Base-by-base conservation (phyloP, 37 sponge, comb jelly and placozoan species). In the Tethya wilhelma region DNA sequence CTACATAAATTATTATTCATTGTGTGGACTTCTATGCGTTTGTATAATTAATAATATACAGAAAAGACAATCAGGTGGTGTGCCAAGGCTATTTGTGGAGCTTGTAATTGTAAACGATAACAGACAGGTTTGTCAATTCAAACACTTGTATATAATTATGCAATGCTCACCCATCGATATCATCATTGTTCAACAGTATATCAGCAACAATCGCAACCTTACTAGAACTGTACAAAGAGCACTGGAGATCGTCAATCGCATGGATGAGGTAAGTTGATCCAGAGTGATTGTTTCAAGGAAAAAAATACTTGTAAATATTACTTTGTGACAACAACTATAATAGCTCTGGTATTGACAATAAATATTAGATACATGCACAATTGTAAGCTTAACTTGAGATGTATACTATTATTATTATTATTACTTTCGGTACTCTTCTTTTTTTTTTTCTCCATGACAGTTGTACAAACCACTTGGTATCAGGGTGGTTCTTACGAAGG, bases 21-120 rank as follows among this genome's bases (percentile, higher is more conserved):
- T n/a, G n/a, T n/a, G n/a, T n/a, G n/a, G n/a, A n/a, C n/a, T n/a
- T n/a, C n/a, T n/a, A n/a, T n/a, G n/a, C n/a, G n/a, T n/a, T n/a
- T n/a, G n/a, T n/a, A n/a, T n/a, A n/a, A n/a, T n/a, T n/a, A n/a
- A n/a, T n/a, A n/a, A n/a, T n/a, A n/a, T n/a, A n/a, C n/a, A n/a
- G n/a, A n/a, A n/a, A n/a, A n/a, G n/a, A n/a, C n/a, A n/a, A n/a
- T n/a, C n/a, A n/a, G n/a, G n/a, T n/a, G n/a, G n/a, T n/a, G n/a
- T n/a, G n/a, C n/a, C n/a, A n/a, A n/a, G n/a, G n/a, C n/a, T n/a
- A 29, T 63, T 82, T 71, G 90, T 90, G 19, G 90, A 90, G 53
- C 74, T 44, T 67, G 57, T 84, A 3, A 56, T 84, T 26, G 79
- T 90, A 33, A 90, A 90, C 80, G 88, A 88, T 39, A 44, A 64